Percentiles rank a stretch among this genome's conserved stretches.
Evolutionary conservation across 2,888 invertebrate species (phyloP).

Genomic region (Synanthedon vespiformis): DNA sequence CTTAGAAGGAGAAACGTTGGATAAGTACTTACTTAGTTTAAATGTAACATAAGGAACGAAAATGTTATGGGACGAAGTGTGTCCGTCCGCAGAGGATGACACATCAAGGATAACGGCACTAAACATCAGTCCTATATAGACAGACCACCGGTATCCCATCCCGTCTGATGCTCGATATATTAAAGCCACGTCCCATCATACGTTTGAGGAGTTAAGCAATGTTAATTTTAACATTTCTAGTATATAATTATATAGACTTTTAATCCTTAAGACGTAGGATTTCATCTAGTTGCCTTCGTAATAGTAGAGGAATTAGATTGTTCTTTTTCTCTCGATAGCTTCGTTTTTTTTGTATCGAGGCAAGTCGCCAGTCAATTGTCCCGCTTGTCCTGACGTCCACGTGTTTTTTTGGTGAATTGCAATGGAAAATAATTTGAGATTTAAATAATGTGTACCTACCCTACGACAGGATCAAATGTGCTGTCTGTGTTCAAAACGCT

Average conservation of each 20-base stretch:
- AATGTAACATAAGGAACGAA: no score
- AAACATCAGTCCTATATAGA: not conserved
- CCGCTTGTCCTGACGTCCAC: slow-evolving; percentile 35
- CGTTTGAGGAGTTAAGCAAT: slow-evolving; percentile 63
- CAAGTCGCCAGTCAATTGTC: slow-evolving; percentile 54
- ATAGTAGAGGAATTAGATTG: slow-evolving; percentile 63
- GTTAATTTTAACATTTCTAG: slow-evolving; percentile 68
- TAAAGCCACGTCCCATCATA: not conserved
- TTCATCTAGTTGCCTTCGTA: slow-evolving; percentile 70
- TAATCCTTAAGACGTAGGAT: slow-evolving; percentile 66
- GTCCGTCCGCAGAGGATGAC: not conserved
- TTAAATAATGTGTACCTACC: no score
- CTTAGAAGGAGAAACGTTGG: slow-evolving; percentile 12
- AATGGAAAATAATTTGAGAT: no score
- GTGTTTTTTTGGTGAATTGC: slow-evolving; percentile 5
- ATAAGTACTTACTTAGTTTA: no score
- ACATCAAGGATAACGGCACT: not conserved
- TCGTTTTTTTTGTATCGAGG: slow-evolving; percentile 33
- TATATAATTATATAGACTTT: slow-evolving; percentile 58
- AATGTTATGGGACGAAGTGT: slow-evolving; percentile 4
- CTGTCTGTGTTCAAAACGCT: no score
- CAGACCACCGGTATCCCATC: not conserved
- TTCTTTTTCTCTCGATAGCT: slow-evolving; percentile 64
- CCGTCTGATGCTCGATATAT: no score
- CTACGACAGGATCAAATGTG: no score